These are phyloP conservation scores for Raja brachyura DNA, from an alignment of 2,113 vertebrate species.

Conservation along the genomic window DNA sequence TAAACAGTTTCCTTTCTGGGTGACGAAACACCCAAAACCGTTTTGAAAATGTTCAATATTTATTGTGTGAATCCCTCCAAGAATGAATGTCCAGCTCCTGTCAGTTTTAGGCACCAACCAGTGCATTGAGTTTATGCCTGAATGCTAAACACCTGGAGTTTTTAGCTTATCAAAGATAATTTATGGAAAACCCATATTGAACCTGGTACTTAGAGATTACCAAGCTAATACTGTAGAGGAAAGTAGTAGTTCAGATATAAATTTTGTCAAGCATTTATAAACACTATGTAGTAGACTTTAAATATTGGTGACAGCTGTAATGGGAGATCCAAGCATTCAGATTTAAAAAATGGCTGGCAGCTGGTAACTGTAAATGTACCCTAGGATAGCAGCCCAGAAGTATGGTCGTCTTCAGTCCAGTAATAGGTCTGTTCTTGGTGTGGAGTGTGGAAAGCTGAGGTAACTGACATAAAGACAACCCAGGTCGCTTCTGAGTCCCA, in stretches of 20 bases:
- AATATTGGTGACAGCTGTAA: no score
- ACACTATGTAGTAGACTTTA: no score
- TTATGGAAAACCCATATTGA: background rate
- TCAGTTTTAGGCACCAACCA: background rate
- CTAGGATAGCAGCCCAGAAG: no score
- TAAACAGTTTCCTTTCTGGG: background rate
- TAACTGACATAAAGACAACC: no score
- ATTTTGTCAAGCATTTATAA: background rate
- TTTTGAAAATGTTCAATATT: background rate
- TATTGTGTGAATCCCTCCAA: background rate
- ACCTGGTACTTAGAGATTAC: background rate
- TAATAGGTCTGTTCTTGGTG: no score
- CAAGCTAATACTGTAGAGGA: background rate
- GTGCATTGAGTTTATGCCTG: no score
- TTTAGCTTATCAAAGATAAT: background rate
- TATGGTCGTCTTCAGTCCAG: no score
- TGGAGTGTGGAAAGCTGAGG: no score
- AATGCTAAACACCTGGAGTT: background rate
- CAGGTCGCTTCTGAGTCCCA: no score
- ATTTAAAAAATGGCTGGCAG: no score
- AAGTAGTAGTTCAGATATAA: background rate
- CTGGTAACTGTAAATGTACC: no score
- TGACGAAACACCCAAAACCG: background rate
- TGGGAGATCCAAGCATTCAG: no score
- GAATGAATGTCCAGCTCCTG: background rate